Evolutionary conservation across 2,113 vertebrate genomes (phyloP), one percentile per base, ranked within the genome.

Genomic region (Otocyon megalotis): DNA sequence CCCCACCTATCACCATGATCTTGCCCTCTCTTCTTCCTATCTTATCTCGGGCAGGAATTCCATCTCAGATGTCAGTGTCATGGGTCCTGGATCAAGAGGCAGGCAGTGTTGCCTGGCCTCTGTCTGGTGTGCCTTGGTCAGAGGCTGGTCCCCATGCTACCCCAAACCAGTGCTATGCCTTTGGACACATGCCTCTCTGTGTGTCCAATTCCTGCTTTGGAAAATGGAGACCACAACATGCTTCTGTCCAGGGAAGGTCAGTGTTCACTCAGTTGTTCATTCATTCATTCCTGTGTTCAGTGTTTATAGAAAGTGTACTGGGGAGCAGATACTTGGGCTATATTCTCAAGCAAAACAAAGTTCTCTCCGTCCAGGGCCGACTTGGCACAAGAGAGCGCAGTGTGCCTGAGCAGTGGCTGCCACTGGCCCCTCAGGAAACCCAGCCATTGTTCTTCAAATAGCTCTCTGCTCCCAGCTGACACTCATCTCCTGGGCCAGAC

Each of bases 51-150:
- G 30, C 35, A 14, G 56, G 43, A 22, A 26, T 65, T 53, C 88
- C 30, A 8, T 35, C 56, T 22, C 37, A 58, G 20, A 19, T 16
- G 2, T 79, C 93, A 14, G 19, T 19, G 3, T 22, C 17, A 1
- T 1, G 0, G 19, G 63, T 53, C 37, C 76, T 26, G 20, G 28
- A 10, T 71, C 0, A 4, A 65, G 72, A 48, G 48, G 43, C 48
- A 50, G 65, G 28, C 30, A 24, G 35, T 0, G 1, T 0, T 0
- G 20, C 1, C 0, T 16, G 53, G 19, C 79, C 69, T 28, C 37
- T 3, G 12, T 7, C 20, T 16, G 54, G 54, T 30, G 10, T n/a
- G 43, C 54, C 22, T 20, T 71, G 88, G 15, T 7, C 20, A 8
- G 48, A 53, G 43, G 28, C 82, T 56, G 74, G 28, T 72, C 28